Base-by-base conservation (phyloP, 2,888 invertebrate genomes). In the Micoletzkya japonica region DNA sequence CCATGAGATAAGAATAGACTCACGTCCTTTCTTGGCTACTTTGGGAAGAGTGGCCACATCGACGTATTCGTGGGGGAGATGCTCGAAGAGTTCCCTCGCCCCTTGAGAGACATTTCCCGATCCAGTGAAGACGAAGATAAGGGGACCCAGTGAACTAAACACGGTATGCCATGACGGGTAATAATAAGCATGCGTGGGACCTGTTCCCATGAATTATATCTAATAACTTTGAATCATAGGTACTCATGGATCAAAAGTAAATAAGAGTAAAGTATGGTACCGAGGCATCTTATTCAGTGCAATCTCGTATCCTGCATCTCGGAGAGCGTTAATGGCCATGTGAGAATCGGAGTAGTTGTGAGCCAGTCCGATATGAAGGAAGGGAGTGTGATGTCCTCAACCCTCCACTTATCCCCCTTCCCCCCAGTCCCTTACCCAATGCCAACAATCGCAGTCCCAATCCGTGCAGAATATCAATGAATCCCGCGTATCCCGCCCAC, bases 241-340 rank as follows among this genome's bases (percentile, higher is more conserved):
- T n/a, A n/a, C n/a, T n/a, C n/a, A n/a, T n/a, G n/a, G n/a, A n/a
- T n/a, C n/a, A n/a, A n/a, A n/a, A n/a, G n/a, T 26, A 24, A 14
- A 17, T 20, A 64, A 56, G n/a, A n/a, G n/a, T n/a, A n/a, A n/a
- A n/a, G n/a, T 36, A 28, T 32, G 50, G 14, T 20, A 75, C 87
- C 93, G 93, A 1, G 98, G 98, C 94, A 99, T 93, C 89, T 94
- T 91, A 69, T 90, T 93, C 66, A 99, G 88, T 0, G 97, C 91
- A 60, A 99, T 94, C 88, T 98, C 97, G 87, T 99, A 99, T 0
- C 98, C 98, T n/a, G 95, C 94, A 86, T 98, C 98, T 26, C 98
- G 89, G 54, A 99, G 92, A 0, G 96, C 94, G 87, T 98, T 97
- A 34, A 93, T 90, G 0, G 97, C 97, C 94, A 96, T 95, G 81